phyloP scores from a whole-genome alignment of 1,140 invertebrate genomes.

The Drosophila guanche region DNA sequence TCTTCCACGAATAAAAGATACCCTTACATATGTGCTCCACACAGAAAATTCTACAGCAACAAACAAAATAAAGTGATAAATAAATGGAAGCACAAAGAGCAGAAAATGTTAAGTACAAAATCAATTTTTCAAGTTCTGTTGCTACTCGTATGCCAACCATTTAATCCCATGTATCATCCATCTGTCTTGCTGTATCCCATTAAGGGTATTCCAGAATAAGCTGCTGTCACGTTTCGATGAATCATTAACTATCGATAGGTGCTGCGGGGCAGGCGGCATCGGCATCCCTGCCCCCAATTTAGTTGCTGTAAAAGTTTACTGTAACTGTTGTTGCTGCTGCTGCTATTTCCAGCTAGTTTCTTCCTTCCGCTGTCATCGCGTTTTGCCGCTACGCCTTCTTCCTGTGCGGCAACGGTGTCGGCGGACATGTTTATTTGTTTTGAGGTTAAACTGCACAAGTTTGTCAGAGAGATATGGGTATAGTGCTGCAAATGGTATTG shows the following conservation, averaged over 20 bases:
- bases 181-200: constrained; percentile 12
- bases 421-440: constrained; percentile 27
- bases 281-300: constrained; percentile 22
- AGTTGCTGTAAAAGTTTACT: constrained; percentile 15
- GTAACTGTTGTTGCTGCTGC: constrained; percentile 17
- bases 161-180: constrained; percentile 16
- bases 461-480: constrained; percentile 30
- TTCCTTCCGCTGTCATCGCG: not conserved
- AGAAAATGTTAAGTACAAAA: too few species aligned
- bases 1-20: too few species aligned
- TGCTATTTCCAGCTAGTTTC: constrained; percentile 1
- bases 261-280: too few species aligned
- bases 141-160: constrained; percentile 28
- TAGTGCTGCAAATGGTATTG: not conserved
- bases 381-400: constrained; percentile 4
- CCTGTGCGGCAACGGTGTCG: constrained; percentile 12
- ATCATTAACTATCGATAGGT: too few species aligned
- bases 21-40: too few species aligned
- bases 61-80: too few species aligned
- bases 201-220: constrained; percentile 1
- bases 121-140: constrained; percentile 61
- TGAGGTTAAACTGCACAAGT: constrained; percentile 57
- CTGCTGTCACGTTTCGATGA: not conserved
- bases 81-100: not conserved
- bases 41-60: too few species aligned